Conservation (phyloP, 2,797 vertebrate species). For the Sebastes minor region DNA sequence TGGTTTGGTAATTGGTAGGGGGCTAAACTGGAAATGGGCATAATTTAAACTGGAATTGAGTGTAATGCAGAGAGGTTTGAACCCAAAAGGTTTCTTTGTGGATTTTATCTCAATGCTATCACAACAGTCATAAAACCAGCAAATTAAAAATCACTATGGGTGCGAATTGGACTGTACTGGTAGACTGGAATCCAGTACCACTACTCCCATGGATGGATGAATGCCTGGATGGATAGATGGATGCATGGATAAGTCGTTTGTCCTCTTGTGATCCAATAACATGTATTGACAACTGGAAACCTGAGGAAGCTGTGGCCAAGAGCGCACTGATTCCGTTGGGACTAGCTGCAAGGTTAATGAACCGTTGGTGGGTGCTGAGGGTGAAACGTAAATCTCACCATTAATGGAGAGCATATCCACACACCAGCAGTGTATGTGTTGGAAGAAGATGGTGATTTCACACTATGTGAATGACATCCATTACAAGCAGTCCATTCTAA, state of each 20-base stretch:
- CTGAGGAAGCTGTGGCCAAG: neutral
- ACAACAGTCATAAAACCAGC: neutral
- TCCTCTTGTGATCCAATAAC: neutral
- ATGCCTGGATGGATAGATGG: neutral
- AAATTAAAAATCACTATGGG: neutral
- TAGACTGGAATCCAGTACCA: neutral
- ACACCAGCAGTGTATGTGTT: conserved; percentile 1
- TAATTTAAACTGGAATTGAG: neutral
- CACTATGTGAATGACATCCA: conserved; percentile 22
- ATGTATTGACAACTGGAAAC: conserved; percentile 24
- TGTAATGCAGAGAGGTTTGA: neutral
- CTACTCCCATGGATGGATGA: neutral
- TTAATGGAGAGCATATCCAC: conserved; percentile 9
- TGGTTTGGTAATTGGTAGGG: neutral
- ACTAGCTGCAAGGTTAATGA: conserved; percentile 15
- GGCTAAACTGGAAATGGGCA: neutral
- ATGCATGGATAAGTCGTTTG: neutral
- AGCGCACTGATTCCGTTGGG: neutral
- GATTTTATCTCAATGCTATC: neutral
- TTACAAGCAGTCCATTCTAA: conserved; percentile 21
- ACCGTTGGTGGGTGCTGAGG: neutral
- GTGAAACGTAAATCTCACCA: conserved; percentile 10
- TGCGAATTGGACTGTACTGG: neutral
- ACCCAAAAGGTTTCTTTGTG: neutral
- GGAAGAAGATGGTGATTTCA: conserved; percentile 37